A percentile compares a stretch with the other conserved stretches of the same genome.
Conservation (phyloP, 2,113 vertebrate species). For the Taxidea taxus region DNA sequence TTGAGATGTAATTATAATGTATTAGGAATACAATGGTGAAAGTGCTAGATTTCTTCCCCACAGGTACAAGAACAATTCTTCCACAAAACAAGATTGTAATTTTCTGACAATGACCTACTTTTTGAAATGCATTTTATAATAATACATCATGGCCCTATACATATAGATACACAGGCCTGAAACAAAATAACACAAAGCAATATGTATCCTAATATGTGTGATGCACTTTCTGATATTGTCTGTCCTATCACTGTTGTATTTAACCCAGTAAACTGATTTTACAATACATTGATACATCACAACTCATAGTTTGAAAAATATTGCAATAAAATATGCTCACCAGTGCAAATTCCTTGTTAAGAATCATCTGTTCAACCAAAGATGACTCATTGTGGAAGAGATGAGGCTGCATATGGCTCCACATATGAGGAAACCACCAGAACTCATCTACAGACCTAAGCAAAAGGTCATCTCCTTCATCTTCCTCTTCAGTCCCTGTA, state of each 20-base stretch:
- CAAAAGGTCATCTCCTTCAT: constrained; percentile 95
- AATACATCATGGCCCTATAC: background rate
- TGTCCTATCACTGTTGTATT: background rate
- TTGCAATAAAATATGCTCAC: constrained; percentile 77
- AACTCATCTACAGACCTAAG: constrained; percentile 93
- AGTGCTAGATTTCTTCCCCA: background rate
- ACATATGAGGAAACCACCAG: constrained; percentile 99
- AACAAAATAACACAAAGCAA: background rate
- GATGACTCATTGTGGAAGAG: constrained; percentile 98
- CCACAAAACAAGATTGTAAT: background rate
- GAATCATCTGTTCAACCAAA: constrained; percentile 96
- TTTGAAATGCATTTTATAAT: background rate
- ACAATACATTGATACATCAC: background rate
- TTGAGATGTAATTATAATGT: background rate
- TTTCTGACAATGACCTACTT: background rate
- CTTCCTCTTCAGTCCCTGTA: constrained; percentile 93
- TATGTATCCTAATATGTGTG: background rate
- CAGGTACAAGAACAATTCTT: background rate
- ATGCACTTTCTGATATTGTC: background rate
- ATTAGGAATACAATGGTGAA: background rate
- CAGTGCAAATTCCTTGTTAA: constrained; percentile 97
- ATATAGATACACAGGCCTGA: background rate
- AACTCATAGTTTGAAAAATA: background rate
- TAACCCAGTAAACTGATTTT: background rate
- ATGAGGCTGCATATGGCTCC: constrained; percentile 99